phyloP scores from a whole-genome alignment of 2,888 invertebrate genomes.

The Microplitis deprimator region DNA sequence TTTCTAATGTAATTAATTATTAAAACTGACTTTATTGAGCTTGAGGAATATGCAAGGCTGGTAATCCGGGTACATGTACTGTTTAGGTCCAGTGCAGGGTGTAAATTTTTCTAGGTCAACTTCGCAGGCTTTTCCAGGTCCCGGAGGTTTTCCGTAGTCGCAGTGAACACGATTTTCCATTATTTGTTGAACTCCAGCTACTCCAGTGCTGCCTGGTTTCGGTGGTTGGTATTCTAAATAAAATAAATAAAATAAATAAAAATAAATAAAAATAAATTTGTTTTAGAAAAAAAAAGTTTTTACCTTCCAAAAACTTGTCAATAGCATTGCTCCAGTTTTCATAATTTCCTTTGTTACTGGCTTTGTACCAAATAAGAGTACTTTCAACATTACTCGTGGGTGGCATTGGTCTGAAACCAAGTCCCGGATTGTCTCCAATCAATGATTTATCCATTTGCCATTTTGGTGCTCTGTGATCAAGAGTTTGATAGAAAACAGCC shows the following conservation, averaged over 20 bases:
- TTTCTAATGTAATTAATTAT: background rate
- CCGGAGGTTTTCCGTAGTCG: constrained; percentile 76
- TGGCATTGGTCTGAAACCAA: constrained; percentile 98
- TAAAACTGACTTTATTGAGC: constrained; percentile 86
- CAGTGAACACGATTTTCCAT: constrained; percentile 78
- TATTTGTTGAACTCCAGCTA: constrained; percentile 44
- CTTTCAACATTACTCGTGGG: constrained; percentile 93
- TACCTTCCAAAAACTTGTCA: constrained; percentile 83
- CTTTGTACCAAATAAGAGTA: constrained; percentile 95
- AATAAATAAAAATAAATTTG: too few species aligned
- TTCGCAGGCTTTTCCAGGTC: constrained; percentile 84
- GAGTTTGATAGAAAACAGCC: constrained; percentile 94
- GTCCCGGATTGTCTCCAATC: constrained; percentile 95
- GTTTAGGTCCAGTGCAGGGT: constrained; percentile 83
- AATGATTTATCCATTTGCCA: constrained; percentile 90
- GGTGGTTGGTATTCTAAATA: constrained; percentile 65
- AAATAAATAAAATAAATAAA: background rate
- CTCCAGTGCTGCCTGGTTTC: constrained; percentile 52
- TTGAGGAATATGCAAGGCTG: constrained; percentile 97
- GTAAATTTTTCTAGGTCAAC: constrained; percentile 82
- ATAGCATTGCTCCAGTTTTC: constrained; percentile 86
- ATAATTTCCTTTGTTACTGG: constrained; percentile 83
- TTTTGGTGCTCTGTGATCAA: constrained; percentile 88
- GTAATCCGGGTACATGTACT: constrained; percentile 89
- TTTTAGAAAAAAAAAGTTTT: background rate